Conservation (phyloP, 1,140 invertebrate genomes). For the Anoplophora glabripennis region DNA sequence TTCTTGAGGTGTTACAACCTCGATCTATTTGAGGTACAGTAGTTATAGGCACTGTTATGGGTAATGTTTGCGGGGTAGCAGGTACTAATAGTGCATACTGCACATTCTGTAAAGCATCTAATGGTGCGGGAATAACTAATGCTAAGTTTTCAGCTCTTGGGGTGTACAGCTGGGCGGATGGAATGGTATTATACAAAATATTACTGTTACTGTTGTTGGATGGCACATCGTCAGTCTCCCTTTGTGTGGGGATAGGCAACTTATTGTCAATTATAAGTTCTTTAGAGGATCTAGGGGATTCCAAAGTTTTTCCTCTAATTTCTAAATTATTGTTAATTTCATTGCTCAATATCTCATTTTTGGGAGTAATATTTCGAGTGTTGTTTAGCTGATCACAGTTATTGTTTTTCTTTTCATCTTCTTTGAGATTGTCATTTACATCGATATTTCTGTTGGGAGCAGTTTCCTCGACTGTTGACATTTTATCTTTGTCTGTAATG, state of each 20-base stretch:
- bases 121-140: constrained; percentile 49
- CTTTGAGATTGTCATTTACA: constrained; percentile 3
- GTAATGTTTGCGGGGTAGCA: constrained; percentile 40
- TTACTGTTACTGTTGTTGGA: no score
- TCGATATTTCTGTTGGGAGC: neutral
- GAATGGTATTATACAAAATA: no score
- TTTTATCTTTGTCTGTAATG: constrained; percentile 25
- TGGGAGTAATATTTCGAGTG: constrained; percentile 10
- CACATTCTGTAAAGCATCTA: constrained; percentile 45
- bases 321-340: constrained; percentile 34
- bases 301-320: constrained; percentile 13
- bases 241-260: no score
- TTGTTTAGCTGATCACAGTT: constrained; percentile 19
- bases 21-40: constrained; percentile 23
- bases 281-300: neutral
- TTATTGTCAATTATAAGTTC: neutral
- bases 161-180: neutral
- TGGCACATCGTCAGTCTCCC: no score
- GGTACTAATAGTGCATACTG: constrained; percentile 58
- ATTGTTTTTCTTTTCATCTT: constrained; percentile 13
- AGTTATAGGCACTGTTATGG: constrained; percentile 33
- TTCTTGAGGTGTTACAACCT: constrained; percentile 29
- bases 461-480: neutral
- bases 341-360: constrained; percentile 22
- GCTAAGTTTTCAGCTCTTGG: constrained; percentile 29